Base-by-base conservation (phyloP, 2,888 invertebrate genomes). In the Xestoiulus laeticollis region DNA sequence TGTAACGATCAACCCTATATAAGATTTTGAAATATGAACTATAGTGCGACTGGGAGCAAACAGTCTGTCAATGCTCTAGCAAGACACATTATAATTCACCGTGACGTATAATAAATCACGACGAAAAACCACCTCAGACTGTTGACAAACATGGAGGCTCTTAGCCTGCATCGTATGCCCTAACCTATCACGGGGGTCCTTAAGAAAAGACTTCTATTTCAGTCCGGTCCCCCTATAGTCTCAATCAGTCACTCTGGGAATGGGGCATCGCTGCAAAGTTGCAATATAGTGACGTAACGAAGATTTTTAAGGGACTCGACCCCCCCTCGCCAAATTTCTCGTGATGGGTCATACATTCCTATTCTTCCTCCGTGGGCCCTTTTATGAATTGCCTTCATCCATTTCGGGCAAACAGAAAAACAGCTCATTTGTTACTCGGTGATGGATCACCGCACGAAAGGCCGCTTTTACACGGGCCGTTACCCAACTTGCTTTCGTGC, bases 21-120 rank as follows among this genome's bases (percentile, higher is more conserved):
- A 38, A 38, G 68, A 68, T 68, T 68, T 68, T 68, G 68, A 68
- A 22, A 68, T 68, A 68, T 68, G 68, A 68, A 68, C 38, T 38
- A 19, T 22, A 68, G 68, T 19, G 5, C 48, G 38, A 59, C 53
- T 19, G 22, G 68, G 26, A 22, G 68, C 68, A 68, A 68, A 68
- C 22, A 68, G 19, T n/a, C 26, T 68, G 19, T n/a, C 68, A 26
- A 68, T 68, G 68, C 59, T n/a, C 1, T n/a, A 5, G 22, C n/a
- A 59, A 59, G 59, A 59, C 19, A n/a, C 68, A 68, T 68, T 68
- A 68, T 68, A 68, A 68, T 68, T 68, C 68, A 68, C n/a, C 68
- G 68, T 68, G 68, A 1, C 68, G 68, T 8, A 22, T 68, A 68
- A 68, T 68, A 68, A 68, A 68, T 68, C 68, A 68, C 68, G 68